Evolutionary conservation across 2,888 invertebrate species (phyloP), one percentile per base, ranked within the genome.

Genomic region (Linnaemya vulpina): DNA sequence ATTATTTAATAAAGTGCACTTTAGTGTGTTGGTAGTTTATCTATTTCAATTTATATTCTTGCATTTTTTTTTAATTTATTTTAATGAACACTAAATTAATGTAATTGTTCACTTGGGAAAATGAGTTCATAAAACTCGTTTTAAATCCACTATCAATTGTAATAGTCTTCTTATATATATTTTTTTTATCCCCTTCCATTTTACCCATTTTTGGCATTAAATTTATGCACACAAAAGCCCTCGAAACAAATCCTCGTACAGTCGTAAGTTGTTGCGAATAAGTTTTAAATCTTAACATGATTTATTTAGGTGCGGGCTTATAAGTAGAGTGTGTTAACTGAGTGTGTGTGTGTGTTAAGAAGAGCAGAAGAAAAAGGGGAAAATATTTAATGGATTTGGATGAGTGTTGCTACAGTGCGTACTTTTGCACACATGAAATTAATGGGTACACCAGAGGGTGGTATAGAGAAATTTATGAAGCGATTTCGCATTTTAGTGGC

Each of bases 221-320:
- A 70, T 62, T 49, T 70, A 60, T 71, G 55, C 70, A 65, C 58
- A 62, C 15, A 51, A 51, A 40, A 17, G 17, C 70, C n/a, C 15
- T 17, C 3, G 20, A 35, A 55, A 17, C 10, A 67, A 49, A 60
- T 67, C 51, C 60, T 40, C 49, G 60, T 67, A 60, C 60, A 13
- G 1, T 40, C 40, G 40, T 40, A 83, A 65, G 60, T 49, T 49
- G 63, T 65, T 35, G 62, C 62, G 40, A 70, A 30, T 3, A 46
- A 53, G 43, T 78, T 71, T 71, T 60, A 71, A 83, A 73, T 73
- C 77, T 77, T 71, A 60, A 71, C 43, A 67, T 82, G 71, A 82
- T 58, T 76, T 71, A 76, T 65, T 76, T 30, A 46, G 65, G 43
- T 46, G 76, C 17, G 55, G 30, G 13, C 46, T 15, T n/a, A 46